phyloP scores from a whole-genome alignment of 2,888 invertebrate species.

The Platynereis dumerilii region DNA sequence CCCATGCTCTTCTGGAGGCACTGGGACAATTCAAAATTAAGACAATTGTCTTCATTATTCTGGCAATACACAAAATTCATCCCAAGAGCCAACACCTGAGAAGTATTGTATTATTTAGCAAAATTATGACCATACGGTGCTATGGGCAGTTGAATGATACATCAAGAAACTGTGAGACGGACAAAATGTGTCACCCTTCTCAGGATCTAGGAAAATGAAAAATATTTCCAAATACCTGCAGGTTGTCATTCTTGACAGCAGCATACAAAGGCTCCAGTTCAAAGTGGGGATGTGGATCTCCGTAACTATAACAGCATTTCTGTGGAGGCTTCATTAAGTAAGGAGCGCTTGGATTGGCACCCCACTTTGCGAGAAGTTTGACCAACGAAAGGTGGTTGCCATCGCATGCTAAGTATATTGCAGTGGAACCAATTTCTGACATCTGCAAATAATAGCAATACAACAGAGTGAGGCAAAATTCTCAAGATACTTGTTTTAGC shows the following conservation, averaged over 20 bases:
- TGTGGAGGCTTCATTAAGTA: conserved; percentile 41
- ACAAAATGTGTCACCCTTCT: no score
- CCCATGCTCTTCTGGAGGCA: no score
- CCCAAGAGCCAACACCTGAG: no score
- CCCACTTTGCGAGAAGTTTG: conserved; percentile 49
- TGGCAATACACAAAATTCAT: no score
- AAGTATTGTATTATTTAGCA: no score
- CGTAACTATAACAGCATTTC: conserved; percentile 51
- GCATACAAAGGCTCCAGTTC: conserved; percentile 58
- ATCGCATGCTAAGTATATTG: conserved; percentile 51
- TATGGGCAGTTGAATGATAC: no score
- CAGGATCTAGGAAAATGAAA: conserved; percentile 28
- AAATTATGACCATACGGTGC: no score
- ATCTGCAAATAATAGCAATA: conserved; percentile 46
- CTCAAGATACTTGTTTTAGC: no score
- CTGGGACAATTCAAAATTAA: no score
- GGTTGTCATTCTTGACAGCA: conserved; percentile 54
- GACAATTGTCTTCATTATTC: no score
- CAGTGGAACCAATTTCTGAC: conserved; percentile 49
- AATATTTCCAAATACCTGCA: conserved; percentile 41
- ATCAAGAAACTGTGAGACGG: no score
- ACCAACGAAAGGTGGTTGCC: conserved; percentile 46
- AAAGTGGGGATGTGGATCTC: conserved; percentile 59
- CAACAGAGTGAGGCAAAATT: no score
- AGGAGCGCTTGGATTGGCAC: conserved; percentile 54